A percentile compares a stretch with the other conserved stretches of the same genome.
Conservation (phyloP, 2,797 vertebrate species). For the Passerculus sandwichensis region DNA sequence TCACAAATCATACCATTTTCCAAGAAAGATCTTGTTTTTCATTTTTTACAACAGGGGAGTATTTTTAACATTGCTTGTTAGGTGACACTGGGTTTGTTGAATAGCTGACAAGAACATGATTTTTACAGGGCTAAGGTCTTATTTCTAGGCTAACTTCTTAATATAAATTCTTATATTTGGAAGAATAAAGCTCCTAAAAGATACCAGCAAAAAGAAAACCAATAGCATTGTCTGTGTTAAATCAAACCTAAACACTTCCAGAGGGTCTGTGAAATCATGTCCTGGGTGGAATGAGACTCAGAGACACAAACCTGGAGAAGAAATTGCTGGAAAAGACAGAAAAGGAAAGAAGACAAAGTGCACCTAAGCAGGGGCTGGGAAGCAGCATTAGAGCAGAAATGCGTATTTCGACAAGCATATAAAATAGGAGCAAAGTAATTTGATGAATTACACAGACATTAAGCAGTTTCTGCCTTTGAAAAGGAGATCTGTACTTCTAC, state of each 20-base stretch:
- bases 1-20: neutral
- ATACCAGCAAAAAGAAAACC: neutral
- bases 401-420: neutral
- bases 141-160: neutral
- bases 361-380: neutral
- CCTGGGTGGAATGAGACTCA: neutral
- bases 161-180: neutral
- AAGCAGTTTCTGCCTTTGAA: neutral
- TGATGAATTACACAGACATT: neutral
- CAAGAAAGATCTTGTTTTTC: neutral
- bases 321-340: neutral
- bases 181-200: neutral
- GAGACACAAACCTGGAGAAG: neutral
- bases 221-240: fast-evolving
- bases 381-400: neutral
- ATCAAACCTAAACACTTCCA: neutral
- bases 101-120: neutral
- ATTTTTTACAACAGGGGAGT: neutral
- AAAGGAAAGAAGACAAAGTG: neutral
- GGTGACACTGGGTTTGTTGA: neutral
- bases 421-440: neutral
- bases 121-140: neutral
- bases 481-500: neutral
- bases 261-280: neutral
- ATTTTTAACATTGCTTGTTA: neutral